Conservation (phyloP, 2,113 vertebrate species). For the Mus spicilegus region DNA sequence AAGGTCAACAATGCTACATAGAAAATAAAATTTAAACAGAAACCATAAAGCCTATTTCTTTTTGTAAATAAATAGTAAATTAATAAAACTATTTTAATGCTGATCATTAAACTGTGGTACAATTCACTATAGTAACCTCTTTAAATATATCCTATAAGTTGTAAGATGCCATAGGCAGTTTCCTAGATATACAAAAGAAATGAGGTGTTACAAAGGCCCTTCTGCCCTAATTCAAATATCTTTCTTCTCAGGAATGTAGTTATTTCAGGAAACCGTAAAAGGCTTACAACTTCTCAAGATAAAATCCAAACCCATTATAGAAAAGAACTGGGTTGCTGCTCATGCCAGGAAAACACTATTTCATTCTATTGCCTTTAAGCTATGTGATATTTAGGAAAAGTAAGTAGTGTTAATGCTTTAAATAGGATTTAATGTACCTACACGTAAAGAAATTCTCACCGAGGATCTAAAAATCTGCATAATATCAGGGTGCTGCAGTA, state of each 20-base stretch:
- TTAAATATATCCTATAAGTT: not conserved
- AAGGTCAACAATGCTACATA: not conserved
- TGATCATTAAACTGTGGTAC: not conserved
- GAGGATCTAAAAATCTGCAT: not conserved
- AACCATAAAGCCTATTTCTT: not conserved
- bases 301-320: not conserved
- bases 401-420: not conserved
- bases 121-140: conserved; percentile 31
- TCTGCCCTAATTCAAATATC: not conserved
- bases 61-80: too few species aligned
- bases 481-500: not conserved
- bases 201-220: not conserved
- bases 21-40: not conserved
- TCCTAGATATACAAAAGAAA: not conserved
- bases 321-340: not conserved
- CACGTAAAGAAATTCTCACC: not conserved
- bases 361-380: not conserved
- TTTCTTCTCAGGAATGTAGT: not conserved
- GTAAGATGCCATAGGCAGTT: not conserved
- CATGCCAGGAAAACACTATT: not conserved
- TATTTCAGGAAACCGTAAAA: not conserved
- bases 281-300: not conserved
- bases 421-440: not conserved
- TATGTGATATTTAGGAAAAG: not conserved
- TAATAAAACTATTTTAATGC: not conserved